Evolutionary conservation across 1,140 invertebrate species (phyloP), one percentile per base, ranked within the genome.

Genomic region (Metaphire vulgaris): DNA sequence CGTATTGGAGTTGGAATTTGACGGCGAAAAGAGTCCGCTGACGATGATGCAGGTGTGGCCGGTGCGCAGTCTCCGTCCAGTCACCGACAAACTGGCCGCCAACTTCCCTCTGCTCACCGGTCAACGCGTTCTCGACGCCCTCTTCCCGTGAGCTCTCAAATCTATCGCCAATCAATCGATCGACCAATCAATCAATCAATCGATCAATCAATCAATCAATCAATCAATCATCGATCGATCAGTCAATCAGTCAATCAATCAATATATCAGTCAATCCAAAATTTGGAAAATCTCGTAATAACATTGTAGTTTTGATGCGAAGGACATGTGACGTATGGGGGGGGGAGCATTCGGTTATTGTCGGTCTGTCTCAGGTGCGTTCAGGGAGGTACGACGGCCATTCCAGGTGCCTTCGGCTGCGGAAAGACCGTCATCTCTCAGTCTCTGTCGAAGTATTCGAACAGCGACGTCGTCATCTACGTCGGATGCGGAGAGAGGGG

Each of bases 391-490:
- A 99, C 98, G 28, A 99, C 98, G 0, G 98, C 98, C 79, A 99
- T 99, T 88, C 97, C 98, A 70, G 97, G 97, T 78, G 94, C 94
- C 85, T 96, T 96, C 83, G 94, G 94, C 83, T 99, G 98, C 88
- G 98, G 98, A 80, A 99, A 99, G 90, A 99, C 98, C 89, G 98
- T 99, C 79, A 99, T 99, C 84, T 98, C 96, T 0, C 96, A 99
- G 88, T 94, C 98, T 12, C 88, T 99, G 75, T 99, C 97, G 79
- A 99, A 99, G 87, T 99, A 97, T 88, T 98, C 96, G 82, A 99
- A 99, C 89, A 98, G 96, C 76, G 97, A 99, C 88, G 96, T 99
- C 80, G 99, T 99, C 85, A 90, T 99, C 84, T 99, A 99, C 88
- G 98, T 99, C 56, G 98, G 98, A 81, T 99, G 98, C 86, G 93